phyloP scores from a whole-genome alignment of 2,113 vertebrate species.

The Dendrocopos noguchii region DNA sequence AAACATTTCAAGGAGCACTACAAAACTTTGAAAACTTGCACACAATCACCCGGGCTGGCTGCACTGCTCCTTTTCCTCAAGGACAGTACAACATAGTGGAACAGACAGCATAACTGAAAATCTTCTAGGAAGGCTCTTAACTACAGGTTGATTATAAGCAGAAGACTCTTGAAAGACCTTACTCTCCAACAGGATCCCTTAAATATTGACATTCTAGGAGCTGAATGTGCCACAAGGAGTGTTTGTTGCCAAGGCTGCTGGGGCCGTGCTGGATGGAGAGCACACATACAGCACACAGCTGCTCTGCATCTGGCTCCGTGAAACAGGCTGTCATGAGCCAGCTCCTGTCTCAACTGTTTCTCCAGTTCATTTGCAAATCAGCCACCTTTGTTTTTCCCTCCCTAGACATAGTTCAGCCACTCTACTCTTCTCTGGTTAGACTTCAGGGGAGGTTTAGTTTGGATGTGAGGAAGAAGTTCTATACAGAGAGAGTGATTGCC shows the following conservation, averaged over 20 bases:
- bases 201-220: conserved; percentile 64
- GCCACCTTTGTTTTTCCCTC: background rate
- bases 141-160: conserved; percentile 49
- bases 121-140: background rate
- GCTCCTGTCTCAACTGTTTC: background rate
- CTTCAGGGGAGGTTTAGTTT: too few relatives aligned
- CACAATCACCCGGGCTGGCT: background rate
- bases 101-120: background rate
- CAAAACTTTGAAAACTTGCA: background rate
- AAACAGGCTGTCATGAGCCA: background rate
- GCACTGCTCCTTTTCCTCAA: background rate
- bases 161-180: conserved; percentile 60
- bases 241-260: background rate
- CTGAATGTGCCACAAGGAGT: background rate
- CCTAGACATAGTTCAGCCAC: background rate
- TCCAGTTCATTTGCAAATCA: background rate
- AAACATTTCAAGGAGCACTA: background rate
- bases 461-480: too few relatives aligned
- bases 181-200: conserved; percentile 30
- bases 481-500: too few relatives aligned
- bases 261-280: background rate
- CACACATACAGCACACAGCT: background rate
- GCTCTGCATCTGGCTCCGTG: background rate
- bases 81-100: background rate
- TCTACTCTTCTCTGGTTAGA: background rate